Conservation (phyloP, 2,113 vertebrate species). For the Sardina pilchardus region DNA sequence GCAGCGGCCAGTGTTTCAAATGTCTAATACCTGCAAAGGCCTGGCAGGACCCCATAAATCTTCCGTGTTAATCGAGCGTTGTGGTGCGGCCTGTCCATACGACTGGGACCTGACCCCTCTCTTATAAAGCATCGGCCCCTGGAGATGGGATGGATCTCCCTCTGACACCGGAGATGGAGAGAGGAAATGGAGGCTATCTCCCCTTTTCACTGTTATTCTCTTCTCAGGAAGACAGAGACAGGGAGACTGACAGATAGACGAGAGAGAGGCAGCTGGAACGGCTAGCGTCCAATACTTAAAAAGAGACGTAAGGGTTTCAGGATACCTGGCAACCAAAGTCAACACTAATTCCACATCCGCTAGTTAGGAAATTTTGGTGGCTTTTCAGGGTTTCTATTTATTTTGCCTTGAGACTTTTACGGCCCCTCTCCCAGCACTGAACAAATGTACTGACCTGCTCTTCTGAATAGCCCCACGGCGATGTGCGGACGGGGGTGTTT, state of each 20-base stretch:
- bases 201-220: neutral
- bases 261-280: neutral
- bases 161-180: constrained; percentile 46
- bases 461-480: constrained; percentile 6
- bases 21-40: constrained; percentile 5
- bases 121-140: neutral
- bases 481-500: constrained; percentile 53
- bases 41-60: constrained; percentile 27
- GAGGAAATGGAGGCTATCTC: neutral
- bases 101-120: neutral
- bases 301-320: neutral
- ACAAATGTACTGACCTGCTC: constrained; percentile 37
- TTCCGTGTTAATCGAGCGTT: neutral
- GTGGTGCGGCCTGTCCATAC: neutral
- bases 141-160: constrained; percentile 11
- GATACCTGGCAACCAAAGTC: constrained; percentile 47
- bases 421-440: constrained; percentile 37
- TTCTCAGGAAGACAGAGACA: neutral
- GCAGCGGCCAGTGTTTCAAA: neutral
- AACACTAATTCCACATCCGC: constrained; percentile 54
- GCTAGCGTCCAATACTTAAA: neutral
- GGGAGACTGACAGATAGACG: neutral
- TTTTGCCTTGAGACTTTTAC: constrained; percentile 63
- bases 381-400: constrained; percentile 49
- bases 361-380: constrained; percentile 45